Evolutionary conservation across 2,113 vertebrate genomes (phyloP), one percentile per base, ranked within the genome.

Genomic region (Nothoprocta perdicaria): DNA sequence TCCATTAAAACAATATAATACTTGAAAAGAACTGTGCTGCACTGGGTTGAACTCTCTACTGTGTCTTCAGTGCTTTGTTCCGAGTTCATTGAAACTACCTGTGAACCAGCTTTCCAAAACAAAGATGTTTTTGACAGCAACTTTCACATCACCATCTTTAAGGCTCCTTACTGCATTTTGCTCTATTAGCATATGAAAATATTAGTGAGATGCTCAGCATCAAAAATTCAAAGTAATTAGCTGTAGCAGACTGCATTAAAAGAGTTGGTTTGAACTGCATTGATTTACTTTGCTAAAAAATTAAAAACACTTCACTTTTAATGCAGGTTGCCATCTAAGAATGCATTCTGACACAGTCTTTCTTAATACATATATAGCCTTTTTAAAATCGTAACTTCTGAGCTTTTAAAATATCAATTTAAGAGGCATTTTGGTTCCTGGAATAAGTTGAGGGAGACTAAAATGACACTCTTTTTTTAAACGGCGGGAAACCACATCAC

Each of bases 1-100:
- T 93, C 94, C 91, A 97, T 92, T 96, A 97, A 98, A 97, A 97
- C 97, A 97, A 97, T 96, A 92, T 90, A 97, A 96, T 95, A 95
- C 96, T 97, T 97, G 95, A 98, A 97, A 98, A 96, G 97, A 95
- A 95, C 95, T 97, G 95, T 84, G 91, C 96, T 93, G 95, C 92
- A 95, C 94, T 93, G 96, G 77, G 86, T 85, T 96, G 94, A 96
- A 95, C 92, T 92, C 88, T 95, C 52, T 91, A 89, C 86, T 90
- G 89, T 95, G 92, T 97, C 95, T 96, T 94, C 91, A 91, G 78
- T 50, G 92, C 94, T 96, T 97, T 96, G 95, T 95, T 96, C 96
- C 85, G 83, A 95, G 84, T 96, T 93, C 89, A 92, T 40, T 73
- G 88, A 96, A 96, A 91, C 80, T 96, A 97, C 95, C 97, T 96